Evolutionary conservation across 2,888 invertebrate species (phyloP), one percentile per base, ranked within the genome.

Genomic region (Leptodirus hochenwartii): DNA sequence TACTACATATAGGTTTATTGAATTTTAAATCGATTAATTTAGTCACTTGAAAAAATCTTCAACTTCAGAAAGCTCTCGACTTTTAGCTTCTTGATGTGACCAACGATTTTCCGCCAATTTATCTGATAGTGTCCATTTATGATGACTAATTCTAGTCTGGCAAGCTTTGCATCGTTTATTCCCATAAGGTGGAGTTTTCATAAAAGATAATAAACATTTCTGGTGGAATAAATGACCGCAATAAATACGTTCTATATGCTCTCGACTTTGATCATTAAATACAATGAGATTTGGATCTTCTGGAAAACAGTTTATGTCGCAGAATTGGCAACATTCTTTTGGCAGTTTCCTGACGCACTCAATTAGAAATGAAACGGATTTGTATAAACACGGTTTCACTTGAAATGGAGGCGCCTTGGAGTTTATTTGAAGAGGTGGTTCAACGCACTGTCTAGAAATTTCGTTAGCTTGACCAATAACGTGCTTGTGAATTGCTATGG

Each of bases 51-150:
- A 64, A 50, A 79, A 79, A 43, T 79, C 78, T 2, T 69, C 64
- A 5, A 79, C 78, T 55, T 80, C 79, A 25, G 72, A 70, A 11
- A 80, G 53, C 47, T 80, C 79, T 35, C 79, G 54, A 41, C 69
- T 64, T 31, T 73, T 62, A 3, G 79, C 79, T 49, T 80, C 74
- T 44, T 76, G 68, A 45, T 78, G 77, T 2, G 78, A 77, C 78
- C 79, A 79, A 27, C 77, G 60, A 27, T 69, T 65, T 51, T 79
- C 79, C 1, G 75, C 72, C 17, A 76, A 53, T 45, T 68, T 67
- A 15, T 76, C 69, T 29, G 65, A 64, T 4, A 75, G 50, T 31
- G 67, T 66, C 73, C 76, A 80, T 43, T 75, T 76, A 39, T 75
- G 74, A 45, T 79, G 78, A 40, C 65, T 72, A 35, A 80, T 66